Evolutionary conservation across 2,113 vertebrate genomes (phyloP), one percentile per base, ranked within the genome.

Genomic region (Gambusia affinis): DNA sequence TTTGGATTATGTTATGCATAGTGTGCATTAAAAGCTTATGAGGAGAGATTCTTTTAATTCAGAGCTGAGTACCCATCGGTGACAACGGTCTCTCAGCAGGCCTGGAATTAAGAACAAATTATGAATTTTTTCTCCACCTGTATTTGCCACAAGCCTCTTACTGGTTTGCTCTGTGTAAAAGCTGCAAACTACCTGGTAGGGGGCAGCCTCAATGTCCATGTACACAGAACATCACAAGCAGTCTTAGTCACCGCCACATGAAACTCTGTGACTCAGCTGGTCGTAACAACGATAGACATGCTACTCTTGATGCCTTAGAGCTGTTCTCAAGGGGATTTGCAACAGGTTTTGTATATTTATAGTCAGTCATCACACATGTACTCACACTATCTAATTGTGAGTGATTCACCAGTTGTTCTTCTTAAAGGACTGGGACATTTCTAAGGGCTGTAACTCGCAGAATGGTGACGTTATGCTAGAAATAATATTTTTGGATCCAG

Each of bases 71-170:
- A n/a, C 0, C 24, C 51, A 57, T 22, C n/a, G 51, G 24, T 54
- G 19, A 54, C 19, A 3, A 19, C 15, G 22, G 51, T 54, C 51
- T 24, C 22, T 24, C 44, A 47, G 17, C 44, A 47, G 44, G 44
- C 15, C 44, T 57, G 24, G 22, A n/a, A 33, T 4, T 63, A 8
- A 29, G 12, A 29, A 14, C 27, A 30, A 14, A 62, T 15, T 30
- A 17, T 62, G 4, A 28, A 6, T 62, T 12, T 30, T 67, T 80
- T 70, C 78, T n/a, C 65, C 73, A 19, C 65, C 76, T 74, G 66
- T 47, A 64, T 33, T 28, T 8, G 39, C 60, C 47, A 57, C 84
- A 88, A 89, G 91, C 90, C 83, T 90, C 84, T 91, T 93, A 91
- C 51, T 65, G 70, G 80, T 69, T 6, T 1, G 11, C 60, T 76